Evolutionary conservation across 2,888 invertebrate genomes (phyloP).

Genomic region (Boloria euphrosyne): DNA sequence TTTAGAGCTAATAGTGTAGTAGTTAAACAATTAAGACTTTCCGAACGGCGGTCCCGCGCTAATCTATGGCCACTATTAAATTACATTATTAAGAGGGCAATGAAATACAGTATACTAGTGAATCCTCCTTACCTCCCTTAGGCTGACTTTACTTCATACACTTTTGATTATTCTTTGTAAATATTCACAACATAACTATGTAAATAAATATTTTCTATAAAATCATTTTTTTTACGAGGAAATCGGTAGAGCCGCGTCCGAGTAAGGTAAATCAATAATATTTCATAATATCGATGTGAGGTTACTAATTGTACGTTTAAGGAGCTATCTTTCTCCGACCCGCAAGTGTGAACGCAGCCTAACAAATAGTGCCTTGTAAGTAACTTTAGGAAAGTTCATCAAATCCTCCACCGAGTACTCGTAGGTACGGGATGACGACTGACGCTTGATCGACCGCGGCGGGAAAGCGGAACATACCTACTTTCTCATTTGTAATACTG

Average conservation of each 20-base stretch:
- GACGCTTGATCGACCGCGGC: background rate
- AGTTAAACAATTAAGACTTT: conserved; percentile 20
- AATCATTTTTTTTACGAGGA: no score
- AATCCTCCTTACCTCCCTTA: no score
- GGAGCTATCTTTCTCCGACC: no score
- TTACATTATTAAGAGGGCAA: background rate
- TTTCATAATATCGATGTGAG: no score
- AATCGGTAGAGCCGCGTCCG: no score
- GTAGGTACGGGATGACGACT: background rate
- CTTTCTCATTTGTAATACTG: conserved; percentile 12
- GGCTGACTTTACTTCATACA: no score
- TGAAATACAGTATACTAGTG: background rate
- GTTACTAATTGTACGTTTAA: no score
- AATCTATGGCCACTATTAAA: background rate
- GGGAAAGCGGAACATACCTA: conserved; percentile 18
- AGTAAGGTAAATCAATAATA: no score
- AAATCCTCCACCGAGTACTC: background rate
- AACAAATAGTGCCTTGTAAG: background rate
- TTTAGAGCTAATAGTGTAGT: conserved; percentile 3
- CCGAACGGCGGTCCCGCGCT: conserved; percentile 8
- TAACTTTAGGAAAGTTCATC: background rate
- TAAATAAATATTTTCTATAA: no score
- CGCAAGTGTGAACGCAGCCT: background rate
- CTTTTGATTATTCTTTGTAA: no score
- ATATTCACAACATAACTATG: no score